Base-by-base conservation (phyloP, 2,888 invertebrate species). In the Eledone cirrhosa region DNA sequence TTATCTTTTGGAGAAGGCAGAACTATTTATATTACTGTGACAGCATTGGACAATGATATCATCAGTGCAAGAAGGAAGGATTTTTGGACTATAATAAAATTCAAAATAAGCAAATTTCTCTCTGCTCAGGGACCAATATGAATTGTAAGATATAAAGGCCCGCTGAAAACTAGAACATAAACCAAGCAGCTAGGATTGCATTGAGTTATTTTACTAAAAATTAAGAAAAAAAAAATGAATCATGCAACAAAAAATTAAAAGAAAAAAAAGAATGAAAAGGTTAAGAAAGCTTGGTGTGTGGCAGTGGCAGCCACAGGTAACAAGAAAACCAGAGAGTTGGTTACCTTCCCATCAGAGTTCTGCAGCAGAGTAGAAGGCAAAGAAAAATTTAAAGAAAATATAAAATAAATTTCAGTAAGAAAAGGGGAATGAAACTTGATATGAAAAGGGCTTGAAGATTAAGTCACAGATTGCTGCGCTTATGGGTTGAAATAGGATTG, bases 311-410 rank as follows among this genome's bases (percentile, higher is more conserved):
- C 41, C 41, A 41, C 41, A 41, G 41, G 41, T 13, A 74, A 16
- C 22, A 33, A 72, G 16, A 19, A 75, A 75, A 47, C 47, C 41
- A 47, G 48, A 75, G 75, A 75, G 22, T 75, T 75, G 75, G 74
- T 69, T 84, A 84, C 84, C 84, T 84, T 84, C 81, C 83, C 82
- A 80, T 81, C 80, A 75, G 77, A 79, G 48, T 81, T 79, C 83
- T 84, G 82, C 77, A 80, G 79, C 75, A 74, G 78, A 76, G 75
- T 27, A 77, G 78, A 78, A 22, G 65, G 78, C 75, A 63, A 63
- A 63, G 69, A 48, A 48, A 78, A 63, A 48, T 41, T n/a, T 16
- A 65, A n/a, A 63, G 41, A 31, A 33, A 77, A 77, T 14, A 16
- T 33, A 69, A 29, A 29, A 67, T 31, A n/a, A 65, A 65, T n/a